Evolutionary conservation across 1,140 invertebrate genomes (phyloP).

Genomic region (Cyclina sinensis): DNA sequence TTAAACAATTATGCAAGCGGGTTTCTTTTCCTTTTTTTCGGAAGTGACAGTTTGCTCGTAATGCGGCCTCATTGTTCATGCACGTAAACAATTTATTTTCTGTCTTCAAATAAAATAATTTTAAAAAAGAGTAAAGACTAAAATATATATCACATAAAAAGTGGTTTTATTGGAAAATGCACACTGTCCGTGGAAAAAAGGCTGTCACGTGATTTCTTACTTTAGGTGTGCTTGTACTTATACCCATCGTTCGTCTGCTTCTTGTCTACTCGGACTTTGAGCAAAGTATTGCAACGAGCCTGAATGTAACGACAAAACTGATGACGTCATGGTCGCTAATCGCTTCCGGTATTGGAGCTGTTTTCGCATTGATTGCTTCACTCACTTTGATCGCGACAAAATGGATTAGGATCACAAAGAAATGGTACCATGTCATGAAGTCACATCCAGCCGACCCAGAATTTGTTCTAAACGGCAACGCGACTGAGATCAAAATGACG

Average conservation of each 20-base stretch:
- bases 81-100: too few species aligned
- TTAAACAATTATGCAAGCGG: too few species aligned
- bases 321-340: slow-evolving; percentile 55
- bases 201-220: too few species aligned
- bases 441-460: not conserved
- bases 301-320: slow-evolving; percentile 44
- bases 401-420: not conserved
- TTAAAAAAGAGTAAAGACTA: too few species aligned
- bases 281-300: not conserved
- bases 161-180: too few species aligned
- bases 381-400: slow-evolving; percentile 12
- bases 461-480: not conserved
- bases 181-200: too few species aligned
- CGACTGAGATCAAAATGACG: not conserved
- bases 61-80: too few species aligned
- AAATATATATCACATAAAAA: too few species aligned
- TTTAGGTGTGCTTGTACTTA: slow-evolving; percentile 32
- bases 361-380: slow-evolving; percentile 16
- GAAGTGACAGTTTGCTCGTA: too few species aligned
- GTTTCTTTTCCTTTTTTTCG: too few species aligned
- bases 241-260: slow-evolving; percentile 27
- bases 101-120: too few species aligned
- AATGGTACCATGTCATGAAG: not conserved
- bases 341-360: slow-evolving; percentile 24
- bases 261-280: slow-evolving; percentile 30